A percentile compares a stretch with the other conserved stretches of the same genome.
phyloP scores from a whole-genome alignment of 2,797 vertebrate species.

The Neosalanx taihuensis region DNA sequence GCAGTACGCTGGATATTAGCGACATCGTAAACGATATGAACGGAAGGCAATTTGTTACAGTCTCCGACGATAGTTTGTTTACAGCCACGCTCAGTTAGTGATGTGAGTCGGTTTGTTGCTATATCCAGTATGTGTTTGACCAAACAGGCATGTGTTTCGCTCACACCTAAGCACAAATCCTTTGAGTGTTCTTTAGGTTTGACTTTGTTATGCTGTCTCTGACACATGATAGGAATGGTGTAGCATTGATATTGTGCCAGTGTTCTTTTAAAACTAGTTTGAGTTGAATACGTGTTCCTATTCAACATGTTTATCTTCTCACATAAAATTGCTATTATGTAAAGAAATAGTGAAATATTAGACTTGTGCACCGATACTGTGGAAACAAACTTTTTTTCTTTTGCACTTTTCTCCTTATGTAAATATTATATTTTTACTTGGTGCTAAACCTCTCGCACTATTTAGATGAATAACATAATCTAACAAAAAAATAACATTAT shows the following conservation, averaged over 20 bases:
- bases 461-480: slow-evolving; percentile 34
- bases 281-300: slow-evolving; percentile 41
- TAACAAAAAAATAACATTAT: slow-evolving; percentile 50
- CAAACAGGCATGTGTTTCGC: slow-evolving; percentile 63
- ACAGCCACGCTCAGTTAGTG: slow-evolving; percentile 47
- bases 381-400: slow-evolving; percentile 18
- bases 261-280: slow-evolving; percentile 28
- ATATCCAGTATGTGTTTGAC: slow-evolving; percentile 50
- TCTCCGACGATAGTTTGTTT: slow-evolving; percentile 51
- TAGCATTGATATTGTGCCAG: slow-evolving; percentile 54
- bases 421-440: slow-evolving; percentile 47
- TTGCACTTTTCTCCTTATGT: slow-evolving; percentile 42
- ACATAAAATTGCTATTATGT: slow-evolving; percentile 8
- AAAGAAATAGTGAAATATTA: slow-evolving; percentile 46
- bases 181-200: slow-evolving; percentile 60
- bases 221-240: slow-evolving; percentile 38
- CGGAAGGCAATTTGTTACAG: slow-evolving; percentile 27
- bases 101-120: slow-evolving; percentile 59
- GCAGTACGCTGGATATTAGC: neutral
- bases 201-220: slow-evolving; percentile 61
- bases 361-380: slow-evolving; percentile 47
- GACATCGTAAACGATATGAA: neutral
- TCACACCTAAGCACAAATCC: slow-evolving; percentile 72
- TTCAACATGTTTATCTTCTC: slow-evolving; percentile 32
- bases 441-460: slow-evolving; percentile 59